Percentiles rank a stretch among this genome's conserved stretches.
These are phyloP conservation scores for Zophobas morio DNA, from an alignment of 1,140 invertebrate genomes.

Conservation along the genomic window DNA sequence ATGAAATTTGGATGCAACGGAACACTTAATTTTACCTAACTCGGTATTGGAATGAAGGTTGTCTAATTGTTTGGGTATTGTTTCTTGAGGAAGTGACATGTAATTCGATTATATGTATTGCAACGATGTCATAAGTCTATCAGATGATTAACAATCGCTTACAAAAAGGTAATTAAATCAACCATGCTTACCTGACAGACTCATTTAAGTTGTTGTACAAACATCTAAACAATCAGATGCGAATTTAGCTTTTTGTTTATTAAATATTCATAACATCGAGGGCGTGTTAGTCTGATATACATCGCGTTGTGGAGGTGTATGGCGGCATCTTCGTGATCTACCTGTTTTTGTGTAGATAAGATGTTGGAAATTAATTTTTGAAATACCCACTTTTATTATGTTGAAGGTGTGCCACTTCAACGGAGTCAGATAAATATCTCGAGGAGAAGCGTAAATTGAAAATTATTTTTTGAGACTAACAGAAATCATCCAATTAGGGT, in stretches of 20 bases:
- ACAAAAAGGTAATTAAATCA: too few species aligned
- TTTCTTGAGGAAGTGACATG: conserved; percentile 35
- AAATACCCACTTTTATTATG: conserved; percentile 45
- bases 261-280: conserved; percentile 47
- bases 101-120: conserved; percentile 27
- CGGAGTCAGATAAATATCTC: conserved; percentile 9
- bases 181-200: too few species aligned
- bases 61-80: conserved; percentile 31
- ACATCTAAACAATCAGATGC: not conserved
- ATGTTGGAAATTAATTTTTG: conserved; percentile 48
- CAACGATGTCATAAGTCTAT: conserved; percentile 7
- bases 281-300: conserved; percentile 45
- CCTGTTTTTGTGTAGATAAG: conserved; percentile 47
- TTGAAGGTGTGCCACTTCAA: conserved; percentile 34
- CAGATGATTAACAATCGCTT: too few species aligned
- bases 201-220: not conserved
- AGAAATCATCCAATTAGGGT: conserved; percentile 12
- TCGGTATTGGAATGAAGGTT: conserved; percentile 31
- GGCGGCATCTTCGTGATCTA: conserved; percentile 45
- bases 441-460: conserved; percentile 9
- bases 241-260: conserved; percentile 42
- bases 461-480: conserved; percentile 7
- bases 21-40: conserved; percentile 27
- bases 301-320: conserved; percentile 38
- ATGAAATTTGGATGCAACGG: conserved; percentile 24